These are phyloP conservation scores for Aleiodes leptofemur DNA, from an alignment of 2,888 invertebrate genomes.

Conservation along the genomic window DNA sequence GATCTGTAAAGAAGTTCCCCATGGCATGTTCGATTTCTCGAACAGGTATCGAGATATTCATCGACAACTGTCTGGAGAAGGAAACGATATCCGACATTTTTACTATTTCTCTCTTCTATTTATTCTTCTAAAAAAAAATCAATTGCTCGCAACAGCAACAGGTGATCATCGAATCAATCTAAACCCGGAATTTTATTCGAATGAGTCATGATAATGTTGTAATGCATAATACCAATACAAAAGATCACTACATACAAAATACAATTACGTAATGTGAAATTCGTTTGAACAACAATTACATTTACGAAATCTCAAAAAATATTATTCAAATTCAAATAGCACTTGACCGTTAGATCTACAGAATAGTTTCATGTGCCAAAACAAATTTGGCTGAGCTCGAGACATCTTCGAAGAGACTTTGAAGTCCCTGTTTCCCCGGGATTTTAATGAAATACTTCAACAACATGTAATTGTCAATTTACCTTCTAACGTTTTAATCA, in stretches of 20 bases:
- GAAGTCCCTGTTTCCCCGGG: slow-evolving; percentile 17
- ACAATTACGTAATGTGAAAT: slow-evolving; percentile 12
- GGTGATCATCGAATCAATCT: too few species aligned
- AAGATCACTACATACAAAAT: not conserved
- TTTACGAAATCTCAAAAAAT: slow-evolving; percentile 61
- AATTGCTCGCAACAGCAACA: too few species aligned
- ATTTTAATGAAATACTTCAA: slow-evolving; percentile 22
- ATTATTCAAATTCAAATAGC: slow-evolving; percentile 60
- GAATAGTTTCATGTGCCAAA: slow-evolving; percentile 53
- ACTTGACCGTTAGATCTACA: slow-evolving; percentile 16
- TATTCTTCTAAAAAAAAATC: too few species aligned
- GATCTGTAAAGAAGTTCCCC: too few species aligned
- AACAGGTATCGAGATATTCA: too few species aligned
- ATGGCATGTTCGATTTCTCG: too few species aligned
- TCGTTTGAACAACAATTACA: slow-evolving; percentile 48
- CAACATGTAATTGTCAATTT: slow-evolving; percentile 20
- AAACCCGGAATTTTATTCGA: not conserved
- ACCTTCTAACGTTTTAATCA: slow-evolving; percentile 6
- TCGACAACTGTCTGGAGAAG: too few species aligned
- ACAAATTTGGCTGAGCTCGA: slow-evolving; percentile 57
- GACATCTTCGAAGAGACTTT: slow-evolving; percentile 40
- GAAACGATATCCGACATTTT: too few species aligned
- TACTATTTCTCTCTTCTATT: too few species aligned
- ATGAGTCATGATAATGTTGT: not conserved
- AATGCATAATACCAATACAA: not conserved